Conservation (phyloP, 2,797 vertebrate genomes). For the Hypotaenidia philippensis region DNA sequence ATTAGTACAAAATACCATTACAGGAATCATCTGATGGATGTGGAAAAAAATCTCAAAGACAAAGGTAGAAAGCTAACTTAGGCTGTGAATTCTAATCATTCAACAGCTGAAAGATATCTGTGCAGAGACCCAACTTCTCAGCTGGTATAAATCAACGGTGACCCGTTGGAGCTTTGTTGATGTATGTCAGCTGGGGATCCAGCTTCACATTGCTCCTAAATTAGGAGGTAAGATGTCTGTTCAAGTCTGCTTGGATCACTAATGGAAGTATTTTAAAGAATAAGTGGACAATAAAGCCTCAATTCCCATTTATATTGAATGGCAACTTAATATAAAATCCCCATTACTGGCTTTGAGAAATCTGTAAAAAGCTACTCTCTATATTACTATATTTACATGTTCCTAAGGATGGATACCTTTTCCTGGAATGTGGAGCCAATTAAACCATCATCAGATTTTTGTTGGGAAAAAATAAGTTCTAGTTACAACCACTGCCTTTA, state of each 20-base stretch:
- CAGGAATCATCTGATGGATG: background rate
- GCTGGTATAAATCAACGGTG: constrained; percentile 23
- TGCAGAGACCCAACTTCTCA: background rate
- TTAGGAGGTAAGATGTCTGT: background rate
- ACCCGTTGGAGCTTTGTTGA: background rate
- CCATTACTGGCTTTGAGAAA: background rate
- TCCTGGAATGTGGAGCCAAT: background rate
- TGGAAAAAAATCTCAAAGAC: background rate
- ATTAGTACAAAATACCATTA: constrained; percentile 10
- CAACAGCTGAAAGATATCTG: background rate
- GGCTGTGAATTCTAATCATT: constrained; percentile 24
- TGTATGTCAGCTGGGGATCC: background rate
- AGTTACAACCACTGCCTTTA: background rate
- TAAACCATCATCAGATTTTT: background rate
- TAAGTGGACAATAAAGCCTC: background rate
- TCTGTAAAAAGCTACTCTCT: background rate
- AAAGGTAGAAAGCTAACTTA: background rate
- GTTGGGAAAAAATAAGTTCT: background rate
- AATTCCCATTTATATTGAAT: background rate
- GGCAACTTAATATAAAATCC: background rate
- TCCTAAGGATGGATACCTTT: background rate
- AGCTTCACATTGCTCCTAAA: background rate
- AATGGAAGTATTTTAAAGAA: background rate
- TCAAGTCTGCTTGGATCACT: background rate
- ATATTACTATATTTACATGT: background rate